A percentile compares a stretch with the other conserved stretches of the same genome.
phyloP scores from a whole-genome alignment of 2,888 invertebrate genomes.

The Deladenus siricidicola region DNA sequence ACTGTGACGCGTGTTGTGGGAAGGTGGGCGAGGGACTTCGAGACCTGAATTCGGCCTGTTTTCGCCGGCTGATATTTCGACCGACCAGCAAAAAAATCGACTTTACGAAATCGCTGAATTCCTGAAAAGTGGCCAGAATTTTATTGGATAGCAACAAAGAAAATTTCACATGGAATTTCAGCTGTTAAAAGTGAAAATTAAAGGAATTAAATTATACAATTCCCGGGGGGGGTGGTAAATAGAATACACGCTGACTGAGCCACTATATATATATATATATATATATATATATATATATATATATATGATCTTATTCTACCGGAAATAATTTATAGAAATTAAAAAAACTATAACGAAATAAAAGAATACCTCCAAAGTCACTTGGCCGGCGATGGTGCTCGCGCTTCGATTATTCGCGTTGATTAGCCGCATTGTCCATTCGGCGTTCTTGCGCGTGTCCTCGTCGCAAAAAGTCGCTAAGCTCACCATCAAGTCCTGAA shows the following conservation, averaged over 20 bases:
- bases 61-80: constrained; percentile 3
- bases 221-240: too few species aligned
- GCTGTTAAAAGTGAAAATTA: background rate
- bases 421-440: constrained; percentile 45
- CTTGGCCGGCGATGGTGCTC: background rate
- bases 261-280: too few species aligned
- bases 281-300: too few species aligned
- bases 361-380: background rate
- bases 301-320: too few species aligned
- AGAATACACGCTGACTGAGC: too few species aligned
- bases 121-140: constrained; percentile 22
- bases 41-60: constrained; percentile 1
- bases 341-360: too few species aligned
- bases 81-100: constrained; percentile 37
- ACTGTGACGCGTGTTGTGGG: background rate
- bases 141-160: background rate
- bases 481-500: constrained; percentile 26
- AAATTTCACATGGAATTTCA: background rate
- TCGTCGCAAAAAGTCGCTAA: constrained; percentile 18
- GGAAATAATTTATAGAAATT: too few species aligned
- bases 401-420: constrained; percentile 24
- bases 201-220: background rate
- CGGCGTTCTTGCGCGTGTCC: constrained; percentile 33
- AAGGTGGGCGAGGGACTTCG: background rate
- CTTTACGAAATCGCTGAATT: constrained; percentile 42